These are phyloP conservation scores for Cossypha polioptera DNA, from an alignment of 2,797 vertebrate species.

Conservation along the genomic window DNA sequence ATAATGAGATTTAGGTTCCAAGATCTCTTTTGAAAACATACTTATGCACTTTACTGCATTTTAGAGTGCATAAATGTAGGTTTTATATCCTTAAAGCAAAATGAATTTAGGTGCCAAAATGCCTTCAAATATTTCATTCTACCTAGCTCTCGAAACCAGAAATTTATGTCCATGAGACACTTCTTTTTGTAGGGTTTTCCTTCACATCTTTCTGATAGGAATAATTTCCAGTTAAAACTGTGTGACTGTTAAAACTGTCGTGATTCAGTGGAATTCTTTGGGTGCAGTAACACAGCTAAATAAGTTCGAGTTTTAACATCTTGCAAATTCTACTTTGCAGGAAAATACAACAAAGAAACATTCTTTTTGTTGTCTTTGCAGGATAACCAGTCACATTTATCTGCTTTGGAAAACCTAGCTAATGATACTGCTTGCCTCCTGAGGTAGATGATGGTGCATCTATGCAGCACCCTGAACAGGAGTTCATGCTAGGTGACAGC, in stretches of 20 bases:
- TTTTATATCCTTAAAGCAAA: not conserved
- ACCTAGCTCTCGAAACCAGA: not conserved
- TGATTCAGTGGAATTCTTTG: not conserved
- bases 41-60: not conserved
- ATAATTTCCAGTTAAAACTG: not conserved
- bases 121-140: not conserved
- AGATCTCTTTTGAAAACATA: not conserved
- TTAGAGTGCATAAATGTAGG: not conserved
- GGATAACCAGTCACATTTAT: not conserved
- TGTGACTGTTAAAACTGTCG: not conserved
- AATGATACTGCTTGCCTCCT: not conserved
- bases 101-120: not conserved
- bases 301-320: not conserved
- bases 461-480: rapidly evolving
- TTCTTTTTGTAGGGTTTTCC: not conserved
- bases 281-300: not conserved
- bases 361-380: not conserved
- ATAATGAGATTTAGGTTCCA: slow-evolving; percentile 9
- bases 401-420: not conserved
- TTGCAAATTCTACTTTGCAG: not conserved
- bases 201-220: not conserved
- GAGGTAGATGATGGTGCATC: not conserved
- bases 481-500: not conserved
- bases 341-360: not conserved
- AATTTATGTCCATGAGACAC: not conserved